phyloP scores from a whole-genome alignment of 1,140 invertebrate species.

The Cotesia chilonis region DNA sequence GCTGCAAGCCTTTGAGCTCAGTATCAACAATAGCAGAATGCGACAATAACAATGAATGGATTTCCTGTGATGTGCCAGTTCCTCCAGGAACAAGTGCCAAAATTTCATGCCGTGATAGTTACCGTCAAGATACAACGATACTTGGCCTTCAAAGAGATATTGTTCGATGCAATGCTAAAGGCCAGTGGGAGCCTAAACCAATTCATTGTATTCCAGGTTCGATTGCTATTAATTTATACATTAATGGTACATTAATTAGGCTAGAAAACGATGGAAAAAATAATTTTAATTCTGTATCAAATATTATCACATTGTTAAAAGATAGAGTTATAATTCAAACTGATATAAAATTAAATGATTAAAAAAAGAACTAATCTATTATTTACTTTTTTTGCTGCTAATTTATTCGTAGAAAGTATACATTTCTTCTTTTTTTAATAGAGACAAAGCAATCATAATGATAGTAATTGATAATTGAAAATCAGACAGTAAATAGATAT shows the following conservation, averaged over 20 bases:
- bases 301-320: slow-evolving; percentile 33
- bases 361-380: too few species aligned
- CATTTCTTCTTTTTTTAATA: not conserved
- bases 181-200: slow-evolving; percentile 57
- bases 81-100: slow-evolving; percentile 48
- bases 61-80: slow-evolving; percentile 44
- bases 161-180: slow-evolving; percentile 52
- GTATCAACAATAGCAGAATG: slow-evolving; percentile 47
- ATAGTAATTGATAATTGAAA: slow-evolving; percentile 21
- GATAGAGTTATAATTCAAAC: slow-evolving; percentile 36
- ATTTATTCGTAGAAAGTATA: too few species aligned
- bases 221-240: slow-evolving; percentile 49
- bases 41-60: slow-evolving; percentile 37
- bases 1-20: slow-evolving; percentile 48
- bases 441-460: not conserved
- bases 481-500: not conserved
- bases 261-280: slow-evolving; percentile 2
- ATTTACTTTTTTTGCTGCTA: too few species aligned
- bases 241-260: slow-evolving; percentile 43
- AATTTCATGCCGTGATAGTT: slow-evolving; percentile 50
- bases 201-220: slow-evolving; percentile 61
- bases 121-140: slow-evolving; percentile 45
- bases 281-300: slow-evolving; percentile 23
- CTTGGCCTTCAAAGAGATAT: slow-evolving; percentile 33
- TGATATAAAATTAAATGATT: slow-evolving; percentile 7